Conservation (phyloP, 2,797 vertebrate genomes). For the Acomys russatus region DNA sequence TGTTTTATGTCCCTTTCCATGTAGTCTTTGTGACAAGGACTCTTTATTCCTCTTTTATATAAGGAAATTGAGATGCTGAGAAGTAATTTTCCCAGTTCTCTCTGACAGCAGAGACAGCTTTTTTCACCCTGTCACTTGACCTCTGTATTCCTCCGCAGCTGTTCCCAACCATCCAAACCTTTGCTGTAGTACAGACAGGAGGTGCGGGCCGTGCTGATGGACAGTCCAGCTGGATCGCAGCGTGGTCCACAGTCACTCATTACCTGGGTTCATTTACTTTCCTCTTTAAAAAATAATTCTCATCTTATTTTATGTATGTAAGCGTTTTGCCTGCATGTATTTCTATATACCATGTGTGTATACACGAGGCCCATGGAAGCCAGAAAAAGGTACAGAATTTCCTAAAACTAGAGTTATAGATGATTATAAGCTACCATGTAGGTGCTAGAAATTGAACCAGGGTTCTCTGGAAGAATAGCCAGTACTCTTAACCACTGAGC, state of each 20-base stretch:
- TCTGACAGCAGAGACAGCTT: not conserved
- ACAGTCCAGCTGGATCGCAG: not conserved
- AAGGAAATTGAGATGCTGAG: constrained; percentile 26
- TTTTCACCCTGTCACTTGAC: not conserved
- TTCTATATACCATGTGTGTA: not conserved
- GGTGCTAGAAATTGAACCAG: not conserved
- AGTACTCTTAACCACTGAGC: not conserved
- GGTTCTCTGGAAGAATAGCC: not conserved
- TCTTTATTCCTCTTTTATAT: constrained; percentile 44
- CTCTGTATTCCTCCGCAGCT: not conserved
- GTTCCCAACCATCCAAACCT: not conserved
- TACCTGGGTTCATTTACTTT: not conserved
- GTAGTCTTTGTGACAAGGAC: not conserved
- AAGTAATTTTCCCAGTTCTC: constrained; percentile 30
- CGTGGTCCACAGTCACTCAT: not conserved
- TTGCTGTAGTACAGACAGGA: not conserved
- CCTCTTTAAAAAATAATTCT: not conserved
- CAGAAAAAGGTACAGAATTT: not conserved
- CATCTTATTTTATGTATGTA: not conserved
- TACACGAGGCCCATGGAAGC: too few species aligned
- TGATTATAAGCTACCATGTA: not conserved
- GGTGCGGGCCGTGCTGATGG: not conserved
- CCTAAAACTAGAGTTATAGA: not conserved
- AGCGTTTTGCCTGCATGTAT: not conserved
- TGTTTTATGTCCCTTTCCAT: not conserved